Evolutionary conservation across 2,797 vertebrate species (phyloP).

Genomic region (Parotocinclus haroldoi): DNA sequence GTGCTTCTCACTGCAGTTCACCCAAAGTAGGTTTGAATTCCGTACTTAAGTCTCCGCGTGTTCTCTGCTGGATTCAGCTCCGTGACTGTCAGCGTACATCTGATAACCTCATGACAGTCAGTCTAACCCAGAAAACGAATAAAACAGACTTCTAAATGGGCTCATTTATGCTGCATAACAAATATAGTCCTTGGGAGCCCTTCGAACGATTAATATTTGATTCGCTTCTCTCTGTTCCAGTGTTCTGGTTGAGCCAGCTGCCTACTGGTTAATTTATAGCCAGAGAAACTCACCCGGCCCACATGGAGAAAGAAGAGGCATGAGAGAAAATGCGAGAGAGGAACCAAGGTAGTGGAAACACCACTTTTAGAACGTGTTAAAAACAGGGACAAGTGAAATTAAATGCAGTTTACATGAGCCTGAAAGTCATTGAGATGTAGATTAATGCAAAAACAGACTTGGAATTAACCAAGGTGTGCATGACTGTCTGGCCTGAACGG

Average conservation of each 20-base stretch:
- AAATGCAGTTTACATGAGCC: no score
- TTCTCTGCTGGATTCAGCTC: slow-evolving; percentile 61
- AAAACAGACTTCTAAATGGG: slow-evolving; percentile 76
- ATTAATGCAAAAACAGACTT: not conserved
- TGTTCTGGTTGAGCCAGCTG: slow-evolving; percentile 40
- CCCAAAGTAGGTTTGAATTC: slow-evolving; percentile 67
- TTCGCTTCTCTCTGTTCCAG: slow-evolving; percentile 37
- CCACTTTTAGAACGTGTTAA: not conserved
- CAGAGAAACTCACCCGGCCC: slow-evolving; percentile 34
- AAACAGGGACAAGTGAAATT: no score
- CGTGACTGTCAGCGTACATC: slow-evolving; percentile 9
- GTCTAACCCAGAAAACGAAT: slow-evolving; percentile 73
- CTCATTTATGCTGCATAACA: slow-evolving; percentile 71
- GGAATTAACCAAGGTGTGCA: not conserved
- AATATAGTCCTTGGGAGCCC: slow-evolving; percentile 52
- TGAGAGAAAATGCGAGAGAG: not conserved
- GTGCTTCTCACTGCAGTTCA: slow-evolving; percentile 41
- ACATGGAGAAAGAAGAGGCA: not conserved
- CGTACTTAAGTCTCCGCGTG: slow-evolving; percentile 55
- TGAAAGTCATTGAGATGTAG: not conserved
- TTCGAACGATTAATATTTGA: slow-evolving; percentile 75
- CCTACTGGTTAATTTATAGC: slow-evolving; percentile 48
- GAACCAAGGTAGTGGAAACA: not conserved
- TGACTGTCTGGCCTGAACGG: slow-evolving; percentile 10
- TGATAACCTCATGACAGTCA: slow-evolving; percentile 42